phyloP scores from a whole-genome alignment of 2,113 vertebrate genomes.

The Empidonax alnorum region DNA sequence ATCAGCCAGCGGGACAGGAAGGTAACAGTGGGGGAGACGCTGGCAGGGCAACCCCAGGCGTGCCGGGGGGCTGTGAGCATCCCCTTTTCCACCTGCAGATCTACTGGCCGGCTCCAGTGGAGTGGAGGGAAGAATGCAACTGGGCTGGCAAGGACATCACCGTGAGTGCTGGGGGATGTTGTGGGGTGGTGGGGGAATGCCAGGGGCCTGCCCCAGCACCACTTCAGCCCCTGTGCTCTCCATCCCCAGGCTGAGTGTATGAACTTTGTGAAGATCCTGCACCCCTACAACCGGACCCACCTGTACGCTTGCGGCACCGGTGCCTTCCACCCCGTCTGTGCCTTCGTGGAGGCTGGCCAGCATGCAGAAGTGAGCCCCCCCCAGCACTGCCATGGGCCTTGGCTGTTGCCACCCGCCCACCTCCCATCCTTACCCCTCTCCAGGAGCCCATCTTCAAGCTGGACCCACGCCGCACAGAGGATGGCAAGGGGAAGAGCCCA shows the following conservation, averaged over 20 bases:
- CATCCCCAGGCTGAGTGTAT: slow-evolving; percentile 88
- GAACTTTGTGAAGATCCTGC: slow-evolving; percentile 95
- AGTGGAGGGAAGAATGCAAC: slow-evolving; percentile 98
- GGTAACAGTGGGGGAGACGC: slow-evolving; percentile 61
- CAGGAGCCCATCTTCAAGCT: slow-evolving; percentile 90
- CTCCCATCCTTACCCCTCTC: neutral
- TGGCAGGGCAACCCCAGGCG: fast-evolving
- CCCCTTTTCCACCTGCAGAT: slow-evolving; percentile 75
- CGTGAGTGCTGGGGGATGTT: slow-evolving; percentile 74
- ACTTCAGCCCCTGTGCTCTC: neutral
- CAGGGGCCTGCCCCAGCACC: fast-evolving
- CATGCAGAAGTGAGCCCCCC: slow-evolving; percentile 83
- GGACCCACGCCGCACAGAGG: slow-evolving; percentile 79
- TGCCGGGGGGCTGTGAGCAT: neutral
- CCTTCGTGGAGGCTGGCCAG: slow-evolving; percentile 89
- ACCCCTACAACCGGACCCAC: slow-evolving; percentile 92
- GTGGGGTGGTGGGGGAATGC: neutral
- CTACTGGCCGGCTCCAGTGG: slow-evolving; percentile 93
- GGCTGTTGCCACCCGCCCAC: neutral
- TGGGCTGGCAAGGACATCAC: slow-evolving; percentile 98
- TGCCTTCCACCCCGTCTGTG: slow-evolving; percentile 93
- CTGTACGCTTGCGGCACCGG: slow-evolving; percentile 93
- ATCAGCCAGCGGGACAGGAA: slow-evolving; percentile 90
- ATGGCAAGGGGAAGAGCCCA: slow-evolving; percentile 95
- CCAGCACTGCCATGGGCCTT: neutral